Percentiles rank a stretch among this genome's conserved stretches.
Conservation (phyloP, 2,797 vertebrate species). For the Cyprinella venusta region DNA sequence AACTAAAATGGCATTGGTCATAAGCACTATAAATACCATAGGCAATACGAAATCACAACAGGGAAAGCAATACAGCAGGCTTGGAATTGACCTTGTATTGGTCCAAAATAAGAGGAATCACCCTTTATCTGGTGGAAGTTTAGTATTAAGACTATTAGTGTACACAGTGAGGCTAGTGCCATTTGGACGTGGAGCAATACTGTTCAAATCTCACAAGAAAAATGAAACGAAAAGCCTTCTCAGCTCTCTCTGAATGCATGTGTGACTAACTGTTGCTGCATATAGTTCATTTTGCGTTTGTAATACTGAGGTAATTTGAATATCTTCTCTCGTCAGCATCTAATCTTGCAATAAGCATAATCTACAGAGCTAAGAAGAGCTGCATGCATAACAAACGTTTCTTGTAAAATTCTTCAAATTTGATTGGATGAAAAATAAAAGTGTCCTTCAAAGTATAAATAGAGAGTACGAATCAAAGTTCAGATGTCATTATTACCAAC, state of each 20-base stretch:
- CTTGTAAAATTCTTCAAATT: background rate
- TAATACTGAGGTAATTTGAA: constrained; percentile 10
- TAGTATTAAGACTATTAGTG: constrained; percentile 7
- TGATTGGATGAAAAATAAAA: background rate
- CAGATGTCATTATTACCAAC: constrained; percentile 32
- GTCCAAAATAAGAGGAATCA: constrained; percentile 13
- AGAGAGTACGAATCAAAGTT: constrained; percentile 5
- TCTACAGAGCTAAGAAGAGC: constrained; percentile 18
- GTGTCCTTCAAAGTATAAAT: constrained; percentile 1
- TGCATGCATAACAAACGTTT: background rate
- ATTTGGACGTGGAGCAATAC: constrained; percentile 18
- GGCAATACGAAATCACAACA: constrained; percentile 36
- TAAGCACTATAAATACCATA: constrained; percentile 42
- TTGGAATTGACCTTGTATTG: background rate
- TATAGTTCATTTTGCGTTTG: constrained; percentile 22
- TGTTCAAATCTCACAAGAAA: background rate
- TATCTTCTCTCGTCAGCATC: background rate
- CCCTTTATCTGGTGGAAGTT: background rate
- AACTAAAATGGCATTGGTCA: constrained; percentile 27
- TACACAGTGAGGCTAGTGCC: constrained; percentile 30
- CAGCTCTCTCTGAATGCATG: background rate
- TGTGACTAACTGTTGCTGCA: constrained; percentile 15
- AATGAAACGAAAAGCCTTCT: background rate
- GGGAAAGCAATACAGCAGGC: constrained; percentile 31
- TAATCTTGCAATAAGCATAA: background rate